Percentiles rank a stretch among this genome's conserved stretches.
phyloP scores from a whole-genome alignment of 2,888 invertebrate species.

The Trachelus iudaicus region DNA sequence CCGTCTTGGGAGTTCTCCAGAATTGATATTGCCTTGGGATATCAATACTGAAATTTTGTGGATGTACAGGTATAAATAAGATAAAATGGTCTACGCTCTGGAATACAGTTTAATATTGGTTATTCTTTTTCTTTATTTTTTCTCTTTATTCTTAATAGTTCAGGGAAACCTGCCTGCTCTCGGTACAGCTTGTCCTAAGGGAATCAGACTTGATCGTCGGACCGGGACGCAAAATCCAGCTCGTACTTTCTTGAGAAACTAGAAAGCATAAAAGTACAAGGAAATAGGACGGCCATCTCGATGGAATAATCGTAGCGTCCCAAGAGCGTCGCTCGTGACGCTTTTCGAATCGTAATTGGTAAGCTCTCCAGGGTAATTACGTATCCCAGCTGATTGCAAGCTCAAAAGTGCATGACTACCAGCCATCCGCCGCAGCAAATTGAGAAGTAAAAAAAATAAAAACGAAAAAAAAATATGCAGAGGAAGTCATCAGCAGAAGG shows the following conservation, averaged over 20 bases:
- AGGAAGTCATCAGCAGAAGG: not conserved
- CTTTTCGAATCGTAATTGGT: not conserved
- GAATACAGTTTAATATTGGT: not conserved
- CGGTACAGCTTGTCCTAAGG: not conserved
- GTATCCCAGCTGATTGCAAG: not conserved
- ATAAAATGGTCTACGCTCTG: not conserved
- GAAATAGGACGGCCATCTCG: not conserved
- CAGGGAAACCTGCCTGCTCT: not conserved
- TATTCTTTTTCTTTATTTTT: not conserved
- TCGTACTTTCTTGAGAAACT: not conserved
- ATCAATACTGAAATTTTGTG: not conserved
- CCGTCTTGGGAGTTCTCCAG: not conserved
- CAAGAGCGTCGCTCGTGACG: not conserved
- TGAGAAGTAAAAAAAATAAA: not conserved
- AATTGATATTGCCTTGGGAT: not conserved
- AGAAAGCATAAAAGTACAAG: not conserved
- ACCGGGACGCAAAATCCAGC: not conserved
- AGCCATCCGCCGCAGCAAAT: not conserved
- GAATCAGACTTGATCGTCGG: not conserved
- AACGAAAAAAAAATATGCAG: not conserved
- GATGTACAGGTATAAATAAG: slow-evolving; percentile 1
- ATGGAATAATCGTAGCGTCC: not conserved
- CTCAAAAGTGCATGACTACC: not conserved
- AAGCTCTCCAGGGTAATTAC: not conserved
- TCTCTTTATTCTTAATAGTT: not conserved